Percentiles rank a stretch among this genome's conserved stretches.
Conservation (phyloP, 1,140 invertebrate species). For the Drosophila pruinosa region DNA sequence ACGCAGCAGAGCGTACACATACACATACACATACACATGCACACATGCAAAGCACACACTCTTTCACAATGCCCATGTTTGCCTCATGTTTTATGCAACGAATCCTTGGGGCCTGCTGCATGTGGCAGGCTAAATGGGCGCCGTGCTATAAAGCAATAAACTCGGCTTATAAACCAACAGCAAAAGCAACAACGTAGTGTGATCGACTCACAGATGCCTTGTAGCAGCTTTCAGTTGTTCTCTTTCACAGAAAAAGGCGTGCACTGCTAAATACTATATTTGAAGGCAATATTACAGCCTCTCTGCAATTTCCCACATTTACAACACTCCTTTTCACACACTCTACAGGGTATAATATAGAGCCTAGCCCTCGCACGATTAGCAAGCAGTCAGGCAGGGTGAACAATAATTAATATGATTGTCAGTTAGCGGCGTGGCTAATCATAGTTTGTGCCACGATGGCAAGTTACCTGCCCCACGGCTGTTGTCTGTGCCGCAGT, state of each 20-base stretch:
- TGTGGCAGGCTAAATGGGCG: constrained; percentile 37
- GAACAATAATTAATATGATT: constrained; percentile 45
- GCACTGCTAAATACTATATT: neutral
- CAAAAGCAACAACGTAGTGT: neutral
- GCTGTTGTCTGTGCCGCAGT: neutral
- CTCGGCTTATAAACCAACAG: constrained; percentile 55
- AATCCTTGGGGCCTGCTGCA: constrained; percentile 50
- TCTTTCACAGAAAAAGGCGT: too few relatives aligned
- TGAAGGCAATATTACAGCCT: neutral
- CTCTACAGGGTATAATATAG: neutral
- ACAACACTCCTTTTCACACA: neutral
- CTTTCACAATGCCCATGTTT: neutral
- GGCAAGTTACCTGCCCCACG: neutral
- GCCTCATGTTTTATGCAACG: constrained; percentile 39
- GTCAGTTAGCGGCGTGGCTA: constrained; percentile 19
- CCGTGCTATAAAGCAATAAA: constrained; percentile 73
- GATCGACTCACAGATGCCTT: neutral
- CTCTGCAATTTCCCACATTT: neutral
- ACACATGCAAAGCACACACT: too few relatives aligned
- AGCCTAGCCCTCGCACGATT: constrained; percentile 7
- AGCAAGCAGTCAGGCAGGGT: neutral
- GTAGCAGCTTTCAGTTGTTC: neutral
- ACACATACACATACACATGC: constrained; percentile 13
- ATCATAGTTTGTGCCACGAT: constrained; percentile 24
- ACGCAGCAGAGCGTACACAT: constrained; percentile 15